phyloP scores from a whole-genome alignment of 2,797 vertebrate species.

The Spinus olivaceus region DNA sequence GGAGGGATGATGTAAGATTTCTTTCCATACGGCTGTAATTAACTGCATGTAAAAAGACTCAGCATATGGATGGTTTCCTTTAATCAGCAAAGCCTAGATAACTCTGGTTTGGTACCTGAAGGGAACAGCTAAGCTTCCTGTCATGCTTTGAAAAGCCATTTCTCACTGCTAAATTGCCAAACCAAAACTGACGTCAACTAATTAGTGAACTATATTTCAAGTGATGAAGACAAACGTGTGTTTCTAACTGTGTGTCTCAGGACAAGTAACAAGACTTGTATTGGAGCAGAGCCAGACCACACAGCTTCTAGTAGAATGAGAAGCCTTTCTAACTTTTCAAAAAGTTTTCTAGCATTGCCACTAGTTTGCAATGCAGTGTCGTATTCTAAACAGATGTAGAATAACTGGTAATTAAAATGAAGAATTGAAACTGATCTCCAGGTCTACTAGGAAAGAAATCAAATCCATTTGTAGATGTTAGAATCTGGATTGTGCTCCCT shows the following conservation, averaged over 20 bases:
- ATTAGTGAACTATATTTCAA: not conserved
- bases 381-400: not conserved
- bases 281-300: not conserved
- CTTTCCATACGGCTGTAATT: not conserved
- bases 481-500: not conserved
- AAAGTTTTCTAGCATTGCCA: not conserved
- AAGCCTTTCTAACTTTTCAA: not conserved
- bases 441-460: not conserved
- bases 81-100: slow-evolving; percentile 24
- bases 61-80: not conserved
- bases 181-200: not conserved
- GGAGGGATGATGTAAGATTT: not conserved
- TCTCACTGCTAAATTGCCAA: not conserved
- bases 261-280: not conserved
- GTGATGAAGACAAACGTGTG: not conserved
- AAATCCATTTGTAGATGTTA: not conserved
- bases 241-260: not conserved
- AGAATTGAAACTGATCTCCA: not conserved
- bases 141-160: not conserved
- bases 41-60: not conserved
- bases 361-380: not conserved
- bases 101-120: not conserved
- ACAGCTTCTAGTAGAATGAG: not conserved
- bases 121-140: not conserved
- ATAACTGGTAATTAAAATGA: not conserved